Percentiles rank a stretch among this genome's conserved stretches.
These are phyloP conservation scores for Apoda limacodes DNA, from an alignment of 2,888 invertebrate genomes.

Conservation along the genomic window DNA sequence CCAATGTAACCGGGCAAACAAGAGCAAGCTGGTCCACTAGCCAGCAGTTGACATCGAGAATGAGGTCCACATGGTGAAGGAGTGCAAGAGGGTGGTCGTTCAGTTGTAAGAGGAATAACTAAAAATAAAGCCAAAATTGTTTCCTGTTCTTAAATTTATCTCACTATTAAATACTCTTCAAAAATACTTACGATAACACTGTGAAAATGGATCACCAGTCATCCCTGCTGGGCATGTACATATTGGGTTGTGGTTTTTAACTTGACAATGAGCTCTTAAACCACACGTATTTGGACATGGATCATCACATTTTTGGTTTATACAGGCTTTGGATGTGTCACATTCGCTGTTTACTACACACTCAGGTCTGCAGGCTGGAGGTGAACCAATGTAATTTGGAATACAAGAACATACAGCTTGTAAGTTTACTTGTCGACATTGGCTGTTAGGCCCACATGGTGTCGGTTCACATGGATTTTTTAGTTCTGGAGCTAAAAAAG, in stretches of 20 bases:
- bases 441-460: constrained; percentile 90
- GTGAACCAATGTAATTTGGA: constrained; percentile 81
- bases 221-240: constrained; percentile 88
- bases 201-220: constrained; percentile 88
- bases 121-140: constrained; percentile 11
- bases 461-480: constrained; percentile 84
- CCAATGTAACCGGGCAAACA: constrained; percentile 83
- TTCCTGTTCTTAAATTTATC: background rate
- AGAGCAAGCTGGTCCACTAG: constrained; percentile 81
- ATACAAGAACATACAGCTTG: constrained; percentile 89
- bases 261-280: constrained; percentile 84
- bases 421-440: constrained; percentile 81
- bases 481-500: constrained; percentile 48
- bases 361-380: constrained; percentile 85
- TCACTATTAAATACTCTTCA: background rate
- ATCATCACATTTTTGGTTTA: constrained; percentile 87
- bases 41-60: constrained; percentile 80
- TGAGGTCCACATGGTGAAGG: constrained; percentile 90
- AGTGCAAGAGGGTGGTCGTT: constrained; percentile 79
- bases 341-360: constrained; percentile 92
- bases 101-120: constrained; percentile 62
- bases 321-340: constrained; percentile 82
- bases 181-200: constrained; percentile 76
- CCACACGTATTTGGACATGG: constrained; percentile 91
- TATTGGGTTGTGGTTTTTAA: constrained; percentile 87